A percentile compares a stretch with the other conserved stretches of the same genome.
phyloP scores from a whole-genome alignment of 64 coral and sea anemone species.

The Actinia tenebrosa region DNA sequence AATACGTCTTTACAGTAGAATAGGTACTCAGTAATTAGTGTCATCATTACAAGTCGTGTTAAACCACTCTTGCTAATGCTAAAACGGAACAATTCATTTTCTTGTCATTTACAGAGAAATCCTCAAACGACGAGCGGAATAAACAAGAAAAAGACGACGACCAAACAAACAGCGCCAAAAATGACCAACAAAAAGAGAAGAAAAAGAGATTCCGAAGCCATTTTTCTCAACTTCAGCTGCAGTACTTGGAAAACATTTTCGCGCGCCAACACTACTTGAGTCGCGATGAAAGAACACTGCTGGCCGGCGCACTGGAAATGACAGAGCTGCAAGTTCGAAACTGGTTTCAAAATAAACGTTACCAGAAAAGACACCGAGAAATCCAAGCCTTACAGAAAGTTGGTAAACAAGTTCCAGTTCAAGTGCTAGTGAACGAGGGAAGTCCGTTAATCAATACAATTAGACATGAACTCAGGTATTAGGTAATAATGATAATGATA shows the following conservation, averaged over 20 bases:
- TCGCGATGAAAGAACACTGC: slow-evolving; percentile 75
- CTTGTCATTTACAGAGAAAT: neutral
- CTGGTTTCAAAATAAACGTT: slow-evolving; percentile 96
- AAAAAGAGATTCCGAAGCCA: slow-evolving; percentile 90
- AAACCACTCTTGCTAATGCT: neutral
- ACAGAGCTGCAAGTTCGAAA: slow-evolving; percentile 92
- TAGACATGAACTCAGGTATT: neutral
- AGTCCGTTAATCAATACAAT: neutral
- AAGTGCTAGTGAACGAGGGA: slow-evolving; percentile 54
- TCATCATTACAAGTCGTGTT: neutral
- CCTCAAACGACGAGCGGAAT: neutral
- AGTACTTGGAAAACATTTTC: slow-evolving; percentile 80
- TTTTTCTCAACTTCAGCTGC: slow-evolving; percentile 80
- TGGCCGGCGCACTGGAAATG: slow-evolving; percentile 76
- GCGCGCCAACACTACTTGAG: slow-evolving; percentile 86
- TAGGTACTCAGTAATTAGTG: neutral
- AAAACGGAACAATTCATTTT: slow-evolving; percentile 10
- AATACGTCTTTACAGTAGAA: too few species aligned
- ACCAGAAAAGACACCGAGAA: slow-evolving; percentile 85
- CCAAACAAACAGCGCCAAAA: neutral
- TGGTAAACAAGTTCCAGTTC: slow-evolving; percentile 70
- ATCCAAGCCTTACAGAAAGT: slow-evolving; percentile 45
- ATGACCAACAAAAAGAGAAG: slow-evolving; percentile 27
- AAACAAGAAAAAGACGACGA: slow-evolving; percentile 7
- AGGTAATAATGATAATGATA: neutral